phyloP scores from a whole-genome alignment of 2,113 vertebrate species.

The Laterallus jamaicensis region DNA sequence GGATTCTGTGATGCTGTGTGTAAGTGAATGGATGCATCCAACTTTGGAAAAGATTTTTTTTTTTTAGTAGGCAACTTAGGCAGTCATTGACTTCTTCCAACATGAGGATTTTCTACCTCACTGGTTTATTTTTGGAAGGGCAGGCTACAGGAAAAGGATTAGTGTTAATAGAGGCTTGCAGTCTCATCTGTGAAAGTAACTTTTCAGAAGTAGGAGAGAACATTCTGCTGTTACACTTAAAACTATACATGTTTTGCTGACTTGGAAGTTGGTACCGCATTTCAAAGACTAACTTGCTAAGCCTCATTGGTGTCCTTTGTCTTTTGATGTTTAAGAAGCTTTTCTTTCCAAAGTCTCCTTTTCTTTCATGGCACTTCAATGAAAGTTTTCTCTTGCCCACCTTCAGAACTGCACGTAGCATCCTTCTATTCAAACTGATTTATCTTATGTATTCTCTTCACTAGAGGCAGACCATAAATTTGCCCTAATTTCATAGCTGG shows the following conservation, averaged over 20 bases:
- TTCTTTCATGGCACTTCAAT: conserved; percentile 9
- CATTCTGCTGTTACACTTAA: not conserved
- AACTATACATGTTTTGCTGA: conserved; percentile 45
- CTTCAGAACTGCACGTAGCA: not conserved
- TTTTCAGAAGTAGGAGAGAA: not conserved
- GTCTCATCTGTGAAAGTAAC: not conserved
- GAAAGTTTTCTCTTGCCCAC: not conserved
- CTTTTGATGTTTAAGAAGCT: conserved; percentile 4
- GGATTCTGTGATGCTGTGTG: too few species aligned
- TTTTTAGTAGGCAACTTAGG: not conserved
- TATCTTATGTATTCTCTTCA: not conserved
- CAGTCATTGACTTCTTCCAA: not conserved
- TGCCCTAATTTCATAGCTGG: not conserved
- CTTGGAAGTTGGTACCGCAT: not conserved
- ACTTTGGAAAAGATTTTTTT: not conserved
- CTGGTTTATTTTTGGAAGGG: not conserved
- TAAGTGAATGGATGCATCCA: not conserved
- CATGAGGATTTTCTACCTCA: conserved; percentile 32
- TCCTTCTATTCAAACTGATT: not conserved
- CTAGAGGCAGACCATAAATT: not conserved
- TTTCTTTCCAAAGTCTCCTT: not conserved
- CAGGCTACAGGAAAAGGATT: not conserved
- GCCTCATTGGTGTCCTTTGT: conserved; percentile 5
- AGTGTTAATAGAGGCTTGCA: not conserved
- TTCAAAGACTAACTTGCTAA: conserved; percentile 33